Conservation (phyloP, 2,113 vertebrate species). For the Hyperopisus bebe region DNA sequence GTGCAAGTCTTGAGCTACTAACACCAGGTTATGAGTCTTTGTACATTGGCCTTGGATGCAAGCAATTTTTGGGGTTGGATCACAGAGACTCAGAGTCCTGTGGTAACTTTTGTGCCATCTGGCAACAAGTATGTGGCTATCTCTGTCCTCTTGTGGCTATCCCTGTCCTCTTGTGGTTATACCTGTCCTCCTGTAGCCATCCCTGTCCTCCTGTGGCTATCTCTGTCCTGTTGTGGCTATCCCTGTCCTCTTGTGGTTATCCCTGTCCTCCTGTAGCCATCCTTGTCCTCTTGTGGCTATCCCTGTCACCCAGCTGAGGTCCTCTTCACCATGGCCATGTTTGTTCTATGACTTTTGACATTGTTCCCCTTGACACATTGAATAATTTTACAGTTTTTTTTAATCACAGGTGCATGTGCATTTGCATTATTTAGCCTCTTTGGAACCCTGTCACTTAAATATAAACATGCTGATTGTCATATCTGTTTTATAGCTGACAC, state of each 20-base stretch:
- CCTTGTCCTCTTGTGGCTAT: background rate
- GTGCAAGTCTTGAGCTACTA: background rate
- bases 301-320: background rate
- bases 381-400: background rate
- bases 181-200: too few species aligned
- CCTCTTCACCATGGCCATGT: background rate
- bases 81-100: background rate
- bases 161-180: too few species aligned
- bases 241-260: too few species aligned
- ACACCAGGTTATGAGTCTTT: background rate
- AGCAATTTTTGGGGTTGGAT: background rate
- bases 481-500: background rate
- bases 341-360: background rate
- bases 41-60: background rate
- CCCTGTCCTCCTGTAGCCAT: too few species aligned
- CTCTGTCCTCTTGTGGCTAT: too few species aligned
- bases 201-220: too few species aligned
- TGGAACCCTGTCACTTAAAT: background rate
- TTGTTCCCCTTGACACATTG: background rate
- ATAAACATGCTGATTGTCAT: background rate
- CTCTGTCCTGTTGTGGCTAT: too few species aligned
- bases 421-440: background rate
- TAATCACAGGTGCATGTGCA: background rate
- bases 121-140: background rate
- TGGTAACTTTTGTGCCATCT: background rate